Evolutionary conservation across 2,888 invertebrate species (phyloP), one percentile per base, ranked within the genome.

Genomic region (Rotaria macrura): DNA sequence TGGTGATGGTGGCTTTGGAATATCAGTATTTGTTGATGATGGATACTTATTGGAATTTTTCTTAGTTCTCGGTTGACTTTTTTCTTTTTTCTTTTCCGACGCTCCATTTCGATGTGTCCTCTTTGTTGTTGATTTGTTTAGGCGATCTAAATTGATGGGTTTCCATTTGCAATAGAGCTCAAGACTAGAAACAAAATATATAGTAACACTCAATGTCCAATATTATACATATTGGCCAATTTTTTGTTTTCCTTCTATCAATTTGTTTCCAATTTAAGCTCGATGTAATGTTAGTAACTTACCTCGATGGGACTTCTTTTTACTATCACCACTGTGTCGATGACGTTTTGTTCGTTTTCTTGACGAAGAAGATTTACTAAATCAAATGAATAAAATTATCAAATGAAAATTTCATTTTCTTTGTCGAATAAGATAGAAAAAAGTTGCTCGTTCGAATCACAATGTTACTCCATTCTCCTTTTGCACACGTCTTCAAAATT

Each of bases 141-240:
- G 65, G 34, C 17, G 65, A 65, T 65, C 65, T 65, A 65, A 65
- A 65, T 65, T 65, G 65, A 65, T 34, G 65, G 65, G 65, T 65
- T 65, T 17, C 65, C 65, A 65, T 65, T 65, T 65, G 65, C 65
- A 65, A 65, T 29, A 65, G 29, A 29, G 29, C 65, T 65, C 65
- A 65, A 65, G 29, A 34, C 65, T 65, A 65, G 65, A 65, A 65
- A 65, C 65, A 65, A 65, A 65, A 65, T 34, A 65, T 34, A 65
- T 2, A 65, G n/a, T 65, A 65, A 14, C 65, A 5, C n/a, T 65
- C 65, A 34, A 65, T 25, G 65, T 65, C 65, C 65, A 65, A 65
- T 34, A 65, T 29, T 25, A n/a, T 57, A 9, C 20, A 52, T 29
- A 65, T 65, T 65, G 65, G 34, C 29, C 65, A 65, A 34, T 17